Evolutionary conservation across 1,140 invertebrate species (phyloP), one percentile per base, ranked within the genome.

Genomic region (Drosophila sp.): DNA sequence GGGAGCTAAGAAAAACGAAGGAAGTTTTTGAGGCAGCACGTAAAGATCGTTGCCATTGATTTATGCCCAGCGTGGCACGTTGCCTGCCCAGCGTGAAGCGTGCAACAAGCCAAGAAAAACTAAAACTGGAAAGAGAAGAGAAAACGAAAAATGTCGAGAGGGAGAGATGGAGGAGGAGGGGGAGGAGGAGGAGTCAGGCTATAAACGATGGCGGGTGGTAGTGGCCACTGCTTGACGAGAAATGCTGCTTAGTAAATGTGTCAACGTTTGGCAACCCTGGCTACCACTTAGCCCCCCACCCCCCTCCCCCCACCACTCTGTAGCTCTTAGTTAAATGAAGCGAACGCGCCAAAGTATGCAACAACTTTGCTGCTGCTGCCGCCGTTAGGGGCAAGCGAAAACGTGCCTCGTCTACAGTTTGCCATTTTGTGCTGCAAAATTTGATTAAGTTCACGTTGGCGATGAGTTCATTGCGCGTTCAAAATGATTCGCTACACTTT

Each of bases 11-110:
- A 32, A 30, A 32, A 57, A 17, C 17, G 61, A 55, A 33, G 64
- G 30, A 23, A 32, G 30, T 33, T 35, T 78, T 78, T 78, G 58
- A 72, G 62, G 74, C 65, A 68, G 84, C 84, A 89, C 84, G 84
- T 89, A 89, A 80, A 80, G 84, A 89, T 89, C 84, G 84, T 89
- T 89, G 72, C 84, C 84, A 89, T 89, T 89, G 84, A 89, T 89
- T 89, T 89, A 89, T 89, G 84, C 80, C 70, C 80, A 54, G 79
- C 84, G 84, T 87, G 83, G 79, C 79, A 72, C 44, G 44, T 50
- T 23, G 30, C 67, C 68, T 27, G 30, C 67, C 70, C 72, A 80
- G 84, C 80, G 65, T 83, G 80, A 79, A 87, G 70, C 84, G 85
- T 89, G 77, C 84, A 89, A 89, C 84, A 87, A 87, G 84, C 84